Base-by-base conservation (phyloP, 1,140 invertebrate genomes). In the Euwallacea similis region DNA sequence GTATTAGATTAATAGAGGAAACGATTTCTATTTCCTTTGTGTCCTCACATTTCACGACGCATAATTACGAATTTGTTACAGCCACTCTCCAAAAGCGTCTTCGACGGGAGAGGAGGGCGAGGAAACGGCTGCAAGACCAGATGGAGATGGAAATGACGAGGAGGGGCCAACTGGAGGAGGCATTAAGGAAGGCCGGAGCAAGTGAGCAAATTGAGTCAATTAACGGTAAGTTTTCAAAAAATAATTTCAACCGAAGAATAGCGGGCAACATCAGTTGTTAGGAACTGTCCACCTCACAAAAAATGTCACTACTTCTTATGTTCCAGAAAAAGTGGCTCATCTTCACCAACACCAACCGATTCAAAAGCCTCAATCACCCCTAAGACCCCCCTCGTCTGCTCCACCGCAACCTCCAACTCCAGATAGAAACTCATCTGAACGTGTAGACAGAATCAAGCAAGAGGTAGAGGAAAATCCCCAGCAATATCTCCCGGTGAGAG, bases 81-180 rank as follows among this genome's bases (percentile, higher is more conserved):
- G 94, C 92, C 67, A 84, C 92, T 73, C 92, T 93, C 81, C 92
- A 95, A 80, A 95, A 94, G 79, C 88, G 94, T 46, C 85, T 95
- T 80, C 90, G 93, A 83, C 93, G 93, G 77, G 93, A 96, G 81
- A 88, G 91, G 74, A 90, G 93, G 79, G 88, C 89, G 41, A 87
- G 94, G 74, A 88, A 91, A 76, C 87, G 90, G 72, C 85, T 94
- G 41, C 93, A 95, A 78, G 92, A 95, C 72, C 92, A 95, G 76
- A 81, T 96, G 66, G 93, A 94, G 66, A 78, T 88, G 66, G 91
- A 93, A 81, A 84, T 90, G 72, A 93, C 93, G 80, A 86, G 90
- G 81, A 86, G 91, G 77, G 85, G 86, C 65, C 91, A 92, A 77
- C 86, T 93, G 65, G 91, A 93, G 79, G 92, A 93, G 68, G 91